Evolutionary conservation across 2,888 invertebrate species (phyloP).

Genomic region (Pachymerium ferrugineum): DNA sequence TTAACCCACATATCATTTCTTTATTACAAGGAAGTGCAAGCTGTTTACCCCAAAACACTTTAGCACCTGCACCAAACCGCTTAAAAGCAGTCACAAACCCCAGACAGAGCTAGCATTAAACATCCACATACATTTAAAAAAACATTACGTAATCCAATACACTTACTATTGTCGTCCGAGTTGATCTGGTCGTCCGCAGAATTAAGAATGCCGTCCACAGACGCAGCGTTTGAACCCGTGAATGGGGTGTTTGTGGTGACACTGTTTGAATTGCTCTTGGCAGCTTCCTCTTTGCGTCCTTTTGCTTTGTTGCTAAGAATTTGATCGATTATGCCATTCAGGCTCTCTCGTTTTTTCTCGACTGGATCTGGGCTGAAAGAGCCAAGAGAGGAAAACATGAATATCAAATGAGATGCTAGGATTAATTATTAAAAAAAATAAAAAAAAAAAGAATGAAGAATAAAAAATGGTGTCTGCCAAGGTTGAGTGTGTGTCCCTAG

Average conservation of each 20-base stretch:
- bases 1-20: too few relatives aligned
- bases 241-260: neutral
- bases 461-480: neutral
- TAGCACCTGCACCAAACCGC: too few relatives aligned
- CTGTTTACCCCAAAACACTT: too few relatives aligned
- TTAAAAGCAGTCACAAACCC: too few relatives aligned
- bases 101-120: too few relatives aligned
- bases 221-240: neutral
- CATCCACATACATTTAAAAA: neutral
- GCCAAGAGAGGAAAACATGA: constrained; percentile 26
- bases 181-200: constrained; percentile 7
- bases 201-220: neutral
- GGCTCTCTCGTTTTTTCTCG: constrained; percentile 39
- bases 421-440: constrained; percentile 28
- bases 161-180: constrained; percentile 34
- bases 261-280: neutral
- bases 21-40: too few relatives aligned
- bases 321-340: constrained; percentile 40
- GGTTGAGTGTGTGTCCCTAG: neutral
- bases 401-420: neutral
- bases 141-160: neutral
- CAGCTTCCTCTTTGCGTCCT: constrained; percentile 31
- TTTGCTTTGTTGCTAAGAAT: constrained; percentile 39
- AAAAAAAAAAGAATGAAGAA: neutral
- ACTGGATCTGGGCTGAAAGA: constrained; percentile 36